Percentiles rank a stretch among this genome's conserved stretches.
phyloP scores from a whole-genome alignment of 1,140 invertebrate genomes.

The Hermatobates lingyangjiaoensis region DNA sequence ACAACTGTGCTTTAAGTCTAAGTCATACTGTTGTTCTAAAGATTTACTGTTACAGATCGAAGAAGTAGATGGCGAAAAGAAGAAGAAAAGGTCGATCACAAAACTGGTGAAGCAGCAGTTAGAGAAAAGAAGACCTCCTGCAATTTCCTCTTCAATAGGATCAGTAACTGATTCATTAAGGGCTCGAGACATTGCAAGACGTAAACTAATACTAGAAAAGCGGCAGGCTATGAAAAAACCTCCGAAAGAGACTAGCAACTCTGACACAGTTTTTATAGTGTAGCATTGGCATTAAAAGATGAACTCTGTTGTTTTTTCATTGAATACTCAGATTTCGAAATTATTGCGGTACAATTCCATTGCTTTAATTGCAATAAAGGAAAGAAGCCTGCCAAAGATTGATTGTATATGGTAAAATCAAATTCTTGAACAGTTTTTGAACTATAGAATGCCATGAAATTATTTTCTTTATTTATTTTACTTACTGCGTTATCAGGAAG shows the following conservation, averaged over 20 bases:
- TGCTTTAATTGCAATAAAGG: too few species aligned
- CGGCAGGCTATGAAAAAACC: conserved; percentile 11
- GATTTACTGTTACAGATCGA: background rate
- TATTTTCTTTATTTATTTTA: too few species aligned
- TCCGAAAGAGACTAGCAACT: background rate
- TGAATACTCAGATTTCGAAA: too few species aligned
- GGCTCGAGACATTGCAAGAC: conserved; percentile 14
- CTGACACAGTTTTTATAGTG: background rate
- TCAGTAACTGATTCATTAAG: conserved; percentile 6
- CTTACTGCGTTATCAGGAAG: too few species aligned
- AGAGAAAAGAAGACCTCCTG: background rate
- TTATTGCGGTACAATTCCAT: too few species aligned
- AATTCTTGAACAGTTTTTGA: too few species aligned
- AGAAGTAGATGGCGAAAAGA: background rate
- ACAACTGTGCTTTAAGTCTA: background rate
- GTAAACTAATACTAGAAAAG: conserved; percentile 12
- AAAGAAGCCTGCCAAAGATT: too few species aligned
- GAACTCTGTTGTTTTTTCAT: too few species aligned
- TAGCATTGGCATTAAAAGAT: too few species aligned
- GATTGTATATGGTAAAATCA: too few species aligned
- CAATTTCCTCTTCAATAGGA: background rate
- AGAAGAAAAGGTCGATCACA: background rate
- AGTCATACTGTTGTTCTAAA: background rate
- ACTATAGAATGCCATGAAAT: too few species aligned
- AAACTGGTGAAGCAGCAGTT: conserved; percentile 1